Base-by-base conservation (phyloP, 1,140 invertebrate species). In the Drosophila erecta region DNA sequence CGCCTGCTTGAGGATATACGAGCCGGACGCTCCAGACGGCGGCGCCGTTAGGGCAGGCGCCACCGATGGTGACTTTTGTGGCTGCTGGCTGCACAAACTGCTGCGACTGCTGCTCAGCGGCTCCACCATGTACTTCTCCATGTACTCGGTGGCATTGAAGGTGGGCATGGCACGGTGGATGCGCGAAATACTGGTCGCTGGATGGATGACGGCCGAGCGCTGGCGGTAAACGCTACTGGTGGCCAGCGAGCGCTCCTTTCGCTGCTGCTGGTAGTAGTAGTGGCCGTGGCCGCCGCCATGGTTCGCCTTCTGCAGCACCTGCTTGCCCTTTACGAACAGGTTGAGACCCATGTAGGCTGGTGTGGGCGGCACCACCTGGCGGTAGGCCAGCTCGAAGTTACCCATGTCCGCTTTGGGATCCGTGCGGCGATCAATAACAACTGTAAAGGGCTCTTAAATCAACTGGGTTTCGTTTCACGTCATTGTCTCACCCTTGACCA, bases 321-420 rank as follows among this genome's bases (percentile, higher is more conserved):
- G 90, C 47, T 91, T 91, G 59, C 92, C 92, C 66, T 92, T 92
- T 1, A 92, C 78, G 12, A 79, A 91, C 3, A 92, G 76, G 61
- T 92, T 92, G 4, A 92, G 81, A 14, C 97, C 97, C 58, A 97
- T 94, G 90, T 98, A 98, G 2, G 96, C 96, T 12, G 97, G 97
- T 4, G 96, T 95, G 70, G 94, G 95, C 2, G 96, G 95, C 17
- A 96, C 94, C 6, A 93, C 78, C 87, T 94, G 96, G 59, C 95
- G 96, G 91, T 97, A 98, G 15, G 95, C 95, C 61, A 98, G 86
- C 91, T 98, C 97, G 92, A 98, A 99, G 56, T 95, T 93, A 17
- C 98, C 98, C 4, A 97, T 97, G 71, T 97, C 95, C 12, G 96
- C 96, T 54, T 95, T 96, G 69, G 95, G 95, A 92, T 97, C 95